These are phyloP conservation scores for Panthera tigris DNA, from an alignment of 2,113 vertebrate genomes.

Conservation along the genomic window DNA sequence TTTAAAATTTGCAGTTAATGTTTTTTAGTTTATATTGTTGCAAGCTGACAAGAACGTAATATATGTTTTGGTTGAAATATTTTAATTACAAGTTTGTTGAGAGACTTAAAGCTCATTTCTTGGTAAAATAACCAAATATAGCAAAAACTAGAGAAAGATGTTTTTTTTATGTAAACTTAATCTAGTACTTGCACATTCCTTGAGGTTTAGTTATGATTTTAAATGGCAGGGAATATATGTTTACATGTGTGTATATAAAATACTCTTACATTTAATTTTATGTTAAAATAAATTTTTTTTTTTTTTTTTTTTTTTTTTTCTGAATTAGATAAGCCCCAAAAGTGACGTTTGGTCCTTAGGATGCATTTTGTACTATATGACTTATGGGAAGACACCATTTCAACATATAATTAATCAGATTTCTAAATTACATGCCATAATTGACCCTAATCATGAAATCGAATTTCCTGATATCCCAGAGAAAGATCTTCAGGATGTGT, in stretches of 20 bases:
- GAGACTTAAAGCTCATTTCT: neutral
- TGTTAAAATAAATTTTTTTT: neutral
- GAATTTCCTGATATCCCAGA: constrained; percentile 94
- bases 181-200: neutral
- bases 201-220: constrained; percentile 13
- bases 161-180: neutral
- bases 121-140: neutral
- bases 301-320: neutral
- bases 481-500: constrained; percentile 94
- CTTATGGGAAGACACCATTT: constrained; percentile 96
- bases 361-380: constrained; percentile 98
- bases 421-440: constrained; percentile 95
- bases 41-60: constrained; percentile 6
- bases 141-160: constrained; percentile 38
- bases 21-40: constrained; percentile 29
- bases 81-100: constrained; percentile 53
- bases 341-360: constrained; percentile 98
- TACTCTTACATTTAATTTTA: constrained; percentile 20
- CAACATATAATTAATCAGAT: constrained; percentile 96
- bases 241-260: neutral
- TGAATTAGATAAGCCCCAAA: constrained; percentile 93
- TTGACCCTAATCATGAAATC: constrained; percentile 92
- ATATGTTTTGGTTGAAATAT: constrained; percentile 26
- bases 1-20: neutral
- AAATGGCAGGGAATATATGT: neutral